These are phyloP conservation scores for Microctenopoma steveboyesi DNA, from an alignment of 2,797 vertebrate species.

Conservation along the genomic window DNA sequence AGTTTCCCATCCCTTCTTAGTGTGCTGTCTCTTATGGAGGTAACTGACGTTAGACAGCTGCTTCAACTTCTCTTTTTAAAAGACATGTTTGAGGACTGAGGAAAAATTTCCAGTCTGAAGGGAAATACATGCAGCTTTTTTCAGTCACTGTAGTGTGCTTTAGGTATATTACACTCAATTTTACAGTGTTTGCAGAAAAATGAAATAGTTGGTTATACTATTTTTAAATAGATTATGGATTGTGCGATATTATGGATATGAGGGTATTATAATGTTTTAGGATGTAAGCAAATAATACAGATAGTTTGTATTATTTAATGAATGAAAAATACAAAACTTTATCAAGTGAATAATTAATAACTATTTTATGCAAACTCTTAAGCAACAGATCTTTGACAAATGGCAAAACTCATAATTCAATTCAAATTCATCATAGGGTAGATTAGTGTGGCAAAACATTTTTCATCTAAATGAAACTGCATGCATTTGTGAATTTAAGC, in stretches of 20 bases:
- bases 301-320: neutral
- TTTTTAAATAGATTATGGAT: neutral
- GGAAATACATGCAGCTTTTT: neutral
- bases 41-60: constrained; percentile 51
- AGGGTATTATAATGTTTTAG: neutral
- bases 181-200: constrained; percentile 2
- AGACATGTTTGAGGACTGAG: constrained; percentile 54
- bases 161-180: constrained; percentile 12
- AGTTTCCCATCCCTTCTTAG: constrained; percentile 56
- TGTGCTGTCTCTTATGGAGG: constrained; percentile 48
- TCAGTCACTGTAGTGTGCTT: constrained; percentile 5
- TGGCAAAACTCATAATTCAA: neutral
- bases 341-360: no score
- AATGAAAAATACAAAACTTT: no score
- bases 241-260: neutral
- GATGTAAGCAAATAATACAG: neutral
- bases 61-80: constrained; percentile 44
- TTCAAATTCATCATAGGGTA: no score
- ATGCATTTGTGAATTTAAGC: neutral
- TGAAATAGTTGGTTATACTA: constrained; percentile 2
- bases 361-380: neutral
- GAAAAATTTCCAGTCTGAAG: constrained; percentile 38
- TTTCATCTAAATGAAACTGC: neutral
- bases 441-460: no score
- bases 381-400: neutral